Base-by-base conservation (phyloP, 2,888 invertebrate species). In the Calliphora vomitoria region DNA sequence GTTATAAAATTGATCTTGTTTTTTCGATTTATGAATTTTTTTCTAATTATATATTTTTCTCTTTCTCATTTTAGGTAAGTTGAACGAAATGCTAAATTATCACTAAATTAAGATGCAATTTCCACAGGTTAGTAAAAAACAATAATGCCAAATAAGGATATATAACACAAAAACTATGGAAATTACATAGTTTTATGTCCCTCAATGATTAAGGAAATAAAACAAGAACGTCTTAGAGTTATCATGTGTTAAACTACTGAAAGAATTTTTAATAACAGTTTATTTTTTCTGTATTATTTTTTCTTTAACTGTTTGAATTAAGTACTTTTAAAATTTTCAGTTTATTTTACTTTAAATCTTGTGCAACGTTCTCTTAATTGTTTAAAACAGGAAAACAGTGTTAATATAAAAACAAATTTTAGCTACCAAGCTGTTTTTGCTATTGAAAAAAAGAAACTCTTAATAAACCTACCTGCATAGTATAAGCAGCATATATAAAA, bases 381-480 rank as follows among this genome's bases (percentile, higher is more conserved):
- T 35, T 35, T n/a, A 50, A n/a, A n/a, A 5, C 15, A 8, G 1
- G 4, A 50, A n/a, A n/a, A 5, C 15, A 2, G 1, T n/a, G 15
- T n/a, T n/a, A 50, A 50, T n/a, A 35, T 35, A 35, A 35, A 35
- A 50, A 50, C 25, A 50, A n/a, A 8, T 64, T 64, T 38, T 5
- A 8, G 20, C 20, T 25, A 41, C 8, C 8, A 60, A 31, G 31
- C 74, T 31, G 15, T 60, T 60, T 44, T 47, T 8, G 35, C 62
- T 47, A 18, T 35, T 4, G 4, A 11, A 69, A 47, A 31, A 15
- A n/a, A 35, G 69, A n/a, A n/a, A n/a, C n/a, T n/a, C 31, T n/a
- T n/a, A 47, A 35, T n/a, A 47, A 69, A 80, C 82, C 79, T 69
- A 80, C 82, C 79, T 69, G 82, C 86, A 86, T 80, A 64, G 11